phyloP scores from a whole-genome alignment of 2,888 invertebrate species.

The Acrobeloides nanus region DNA sequence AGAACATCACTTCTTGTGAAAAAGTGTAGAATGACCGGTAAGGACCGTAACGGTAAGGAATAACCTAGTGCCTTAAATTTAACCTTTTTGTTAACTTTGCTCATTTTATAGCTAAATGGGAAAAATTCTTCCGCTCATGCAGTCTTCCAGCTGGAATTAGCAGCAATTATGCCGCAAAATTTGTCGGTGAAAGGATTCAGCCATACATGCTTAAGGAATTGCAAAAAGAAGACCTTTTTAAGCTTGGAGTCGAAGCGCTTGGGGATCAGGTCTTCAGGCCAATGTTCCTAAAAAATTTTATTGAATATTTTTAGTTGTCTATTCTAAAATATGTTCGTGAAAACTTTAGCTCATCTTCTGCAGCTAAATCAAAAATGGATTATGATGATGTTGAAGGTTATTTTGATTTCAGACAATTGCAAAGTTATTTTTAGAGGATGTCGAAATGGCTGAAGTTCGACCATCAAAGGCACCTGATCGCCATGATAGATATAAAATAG shows the following conservation, averaged over 20 bases:
- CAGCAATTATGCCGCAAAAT: slow-evolving; percentile 15
- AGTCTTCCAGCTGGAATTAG: slow-evolving; percentile 11
- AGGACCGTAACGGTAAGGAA: too few species aligned
- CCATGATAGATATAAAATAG: slow-evolving; percentile 46
- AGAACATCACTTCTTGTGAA: too few species aligned
- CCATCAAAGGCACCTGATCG: slow-evolving; percentile 22
- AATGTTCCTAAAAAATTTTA: neutral
- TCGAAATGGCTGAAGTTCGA: neutral
- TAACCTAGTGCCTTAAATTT: too few species aligned
- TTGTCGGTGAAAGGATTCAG: slow-evolving; percentile 19
- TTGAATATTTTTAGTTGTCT: neutral
- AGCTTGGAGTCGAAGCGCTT: slow-evolving; percentile 18
- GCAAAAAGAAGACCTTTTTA: slow-evolving; percentile 16
- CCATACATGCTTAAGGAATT: slow-evolving; percentile 16
- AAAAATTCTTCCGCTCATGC: slow-evolving; percentile 18
- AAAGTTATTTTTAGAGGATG: neutral
- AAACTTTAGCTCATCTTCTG: neutral
- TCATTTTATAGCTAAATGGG: slow-evolving; percentile 20
- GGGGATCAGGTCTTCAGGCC: slow-evolving; percentile 14
- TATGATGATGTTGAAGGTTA: neutral
- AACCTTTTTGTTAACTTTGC: too few species aligned
- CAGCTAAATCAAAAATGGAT: neutral
- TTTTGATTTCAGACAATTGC: neutral
- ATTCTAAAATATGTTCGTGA: neutral
- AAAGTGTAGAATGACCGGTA: too few species aligned